phyloP scores from a whole-genome alignment of 1,140 invertebrate genomes.

The Lysiphlebus fabarum region DNA sequence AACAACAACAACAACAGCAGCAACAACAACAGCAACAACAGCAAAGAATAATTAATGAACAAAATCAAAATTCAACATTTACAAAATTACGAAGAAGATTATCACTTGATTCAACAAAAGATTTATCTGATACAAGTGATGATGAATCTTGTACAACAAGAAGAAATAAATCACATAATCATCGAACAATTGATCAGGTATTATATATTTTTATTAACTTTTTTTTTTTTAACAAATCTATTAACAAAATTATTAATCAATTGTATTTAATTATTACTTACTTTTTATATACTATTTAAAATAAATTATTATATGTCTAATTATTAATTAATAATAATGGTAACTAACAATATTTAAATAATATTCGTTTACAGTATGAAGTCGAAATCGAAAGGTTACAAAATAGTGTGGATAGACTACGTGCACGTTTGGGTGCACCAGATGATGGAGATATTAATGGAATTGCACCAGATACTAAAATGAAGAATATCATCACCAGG shows the following conservation, averaged over 20 bases:
- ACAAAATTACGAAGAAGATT: slow-evolving; percentile 59
- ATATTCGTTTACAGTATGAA: slow-evolving; percentile 60
- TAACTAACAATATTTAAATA: slow-evolving; percentile 48
- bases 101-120: slow-evolving; percentile 69
- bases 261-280: not conserved
- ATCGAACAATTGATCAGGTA: slow-evolving; percentile 66
- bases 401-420: slow-evolving; percentile 69
- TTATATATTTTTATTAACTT: slow-evolving; percentile 2
- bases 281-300: not conserved
- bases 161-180: slow-evolving; percentile 58
- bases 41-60: slow-evolving; percentile 42
- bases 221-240: not conserved
- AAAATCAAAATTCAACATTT: slow-evolving; percentile 41
- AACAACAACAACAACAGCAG: slow-evolving; percentile 5
- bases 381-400: slow-evolving; percentile 77
- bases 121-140: slow-evolving; percentile 68
- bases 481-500: slow-evolving; percentile 78
- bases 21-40: slow-evolving; percentile 26
- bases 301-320: not conserved
- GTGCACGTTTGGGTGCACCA: slow-evolving; percentile 51
- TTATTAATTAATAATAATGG: slow-evolving; percentile 26
- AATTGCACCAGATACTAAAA: slow-evolving; percentile 63
- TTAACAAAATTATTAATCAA: not conserved
- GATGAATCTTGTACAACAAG: slow-evolving; percentile 52
- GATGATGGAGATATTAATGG: slow-evolving; percentile 60